Conservation (phyloP, 2,888 invertebrate genomes). For the Abrostola tripartita region DNA sequence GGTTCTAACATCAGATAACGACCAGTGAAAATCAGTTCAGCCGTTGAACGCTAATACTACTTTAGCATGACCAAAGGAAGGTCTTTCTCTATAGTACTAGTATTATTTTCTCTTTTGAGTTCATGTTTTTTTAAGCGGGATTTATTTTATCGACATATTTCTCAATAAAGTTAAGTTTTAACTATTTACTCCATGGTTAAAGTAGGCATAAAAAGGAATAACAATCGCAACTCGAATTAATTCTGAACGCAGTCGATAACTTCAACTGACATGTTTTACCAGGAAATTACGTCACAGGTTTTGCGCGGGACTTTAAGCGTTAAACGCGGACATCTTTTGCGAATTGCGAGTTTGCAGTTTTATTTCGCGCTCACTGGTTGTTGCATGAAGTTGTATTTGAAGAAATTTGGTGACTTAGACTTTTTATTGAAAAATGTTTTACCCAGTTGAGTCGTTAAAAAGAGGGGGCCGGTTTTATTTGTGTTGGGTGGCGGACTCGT, state of each 20-base stretch:
- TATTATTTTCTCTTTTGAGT: too few species aligned
- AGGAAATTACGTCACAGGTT: not conserved
- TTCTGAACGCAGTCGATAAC: not conserved
- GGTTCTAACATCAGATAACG: too few species aligned
- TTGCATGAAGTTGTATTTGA: constrained; percentile 3
- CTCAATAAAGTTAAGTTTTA: too few species aligned
- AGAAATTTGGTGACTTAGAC: not conserved
- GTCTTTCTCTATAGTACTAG: too few species aligned
- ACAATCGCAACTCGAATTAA: not conserved
- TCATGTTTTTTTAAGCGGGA: too few species aligned
- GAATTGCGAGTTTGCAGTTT: not conserved
- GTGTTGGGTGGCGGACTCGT: constrained; percentile 84
- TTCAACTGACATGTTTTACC: too few species aligned
- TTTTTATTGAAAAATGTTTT: constrained; percentile 73
- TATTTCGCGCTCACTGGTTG: not conserved
- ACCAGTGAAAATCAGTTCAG: too few species aligned
- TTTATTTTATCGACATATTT: too few species aligned
- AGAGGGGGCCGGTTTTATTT: constrained; percentile 82
- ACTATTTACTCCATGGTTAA: too few species aligned
- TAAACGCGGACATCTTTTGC: not conserved
- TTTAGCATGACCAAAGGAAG: too few species aligned
- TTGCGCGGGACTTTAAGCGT: constrained; percentile 28
- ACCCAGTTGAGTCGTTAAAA: constrained; percentile 75
- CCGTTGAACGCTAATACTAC: too few species aligned
- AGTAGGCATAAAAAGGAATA: too few species aligned